Evolutionary conservation across 92 coral and sea anemone genomes (phyloP).

Genomic region (Blastomussa wellsi): DNA sequence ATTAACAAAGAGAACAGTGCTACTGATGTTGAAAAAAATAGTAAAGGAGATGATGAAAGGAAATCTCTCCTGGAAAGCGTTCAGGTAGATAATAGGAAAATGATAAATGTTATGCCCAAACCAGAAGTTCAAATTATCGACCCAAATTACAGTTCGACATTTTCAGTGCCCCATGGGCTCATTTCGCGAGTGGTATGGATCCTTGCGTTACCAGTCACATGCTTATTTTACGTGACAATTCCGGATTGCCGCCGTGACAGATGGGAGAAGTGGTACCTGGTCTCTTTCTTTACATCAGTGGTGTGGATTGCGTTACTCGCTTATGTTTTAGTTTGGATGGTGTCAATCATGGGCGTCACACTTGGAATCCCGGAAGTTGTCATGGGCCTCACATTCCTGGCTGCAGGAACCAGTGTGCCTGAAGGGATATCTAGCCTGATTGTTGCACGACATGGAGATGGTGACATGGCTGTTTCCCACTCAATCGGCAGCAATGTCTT

Average conservation of each 20-base stretch:
- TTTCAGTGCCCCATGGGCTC: slow-evolving; percentile 53
- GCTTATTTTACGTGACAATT: slow-evolving; percentile 63
- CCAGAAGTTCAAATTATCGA: slow-evolving; percentile 48
- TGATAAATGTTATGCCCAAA: neutral
- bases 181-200: slow-evolving; percentile 55
- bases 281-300: slow-evolving; percentile 61
- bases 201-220: slow-evolving; percentile 50
- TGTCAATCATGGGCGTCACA: slow-evolving; percentile 77
- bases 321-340: slow-evolving; percentile 86
- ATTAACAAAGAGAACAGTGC: neutral
- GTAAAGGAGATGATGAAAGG: neutral
- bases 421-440: slow-evolving; percentile 78
- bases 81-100: neutral
- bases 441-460: slow-evolving; percentile 86
- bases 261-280: slow-evolving; percentile 72
- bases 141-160: slow-evolving; percentile 41
- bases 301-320: slow-evolving; percentile 78
- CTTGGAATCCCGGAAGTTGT: slow-evolving; percentile 79
- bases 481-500: slow-evolving; percentile 79
- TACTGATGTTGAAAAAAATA: neutral
- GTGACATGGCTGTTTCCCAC: slow-evolving; percentile 87
- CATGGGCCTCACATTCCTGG: slow-evolving; percentile 87
- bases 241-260: slow-evolving; percentile 79
- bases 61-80: neutral
- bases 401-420: slow-evolving; percentile 86